A percentile compares a stretch with the other conserved stretches of the same genome.
Conservation (phyloP, 1,140 invertebrate species). For the Atta cephalotes region DNA sequence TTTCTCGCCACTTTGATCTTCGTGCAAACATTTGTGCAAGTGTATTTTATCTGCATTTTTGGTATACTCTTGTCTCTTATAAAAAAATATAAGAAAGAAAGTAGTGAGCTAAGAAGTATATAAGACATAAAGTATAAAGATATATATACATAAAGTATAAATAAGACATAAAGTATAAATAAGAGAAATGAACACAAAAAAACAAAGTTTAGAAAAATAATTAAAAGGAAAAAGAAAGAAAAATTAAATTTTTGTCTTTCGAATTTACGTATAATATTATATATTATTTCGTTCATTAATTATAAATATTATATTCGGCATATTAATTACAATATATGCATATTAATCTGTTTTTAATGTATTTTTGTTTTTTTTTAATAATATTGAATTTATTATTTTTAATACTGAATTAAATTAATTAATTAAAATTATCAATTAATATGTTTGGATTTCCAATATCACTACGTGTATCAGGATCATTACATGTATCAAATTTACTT, state of each 20-base stretch:
- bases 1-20: slow-evolving; percentile 10
- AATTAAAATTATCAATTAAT: neutral
- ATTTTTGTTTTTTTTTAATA: neutral
- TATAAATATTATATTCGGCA: neutral
- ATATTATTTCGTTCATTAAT: neutral
- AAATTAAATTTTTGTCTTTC: neutral
- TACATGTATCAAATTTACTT: neutral
- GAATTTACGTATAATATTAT: neutral
- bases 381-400: neutral
- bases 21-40: slow-evolving; percentile 6
- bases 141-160: no score
- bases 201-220: neutral
- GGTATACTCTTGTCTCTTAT: neutral
- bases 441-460: neutral
- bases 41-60: slow-evolving; percentile 8
- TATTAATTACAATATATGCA: neutral
- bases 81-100: neutral
- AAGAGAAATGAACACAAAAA: neutral
- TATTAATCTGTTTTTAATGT: neutral
- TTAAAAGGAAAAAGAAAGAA: neutral
- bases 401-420: no score
- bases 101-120: no score
- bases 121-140: no score
- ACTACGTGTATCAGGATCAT: neutral
- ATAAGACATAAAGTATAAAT: no score